Evolutionary conservation across 2,888 invertebrate genomes (phyloP), one percentile per base, ranked within the genome.

Genomic region (Drosophila affinis): DNA sequence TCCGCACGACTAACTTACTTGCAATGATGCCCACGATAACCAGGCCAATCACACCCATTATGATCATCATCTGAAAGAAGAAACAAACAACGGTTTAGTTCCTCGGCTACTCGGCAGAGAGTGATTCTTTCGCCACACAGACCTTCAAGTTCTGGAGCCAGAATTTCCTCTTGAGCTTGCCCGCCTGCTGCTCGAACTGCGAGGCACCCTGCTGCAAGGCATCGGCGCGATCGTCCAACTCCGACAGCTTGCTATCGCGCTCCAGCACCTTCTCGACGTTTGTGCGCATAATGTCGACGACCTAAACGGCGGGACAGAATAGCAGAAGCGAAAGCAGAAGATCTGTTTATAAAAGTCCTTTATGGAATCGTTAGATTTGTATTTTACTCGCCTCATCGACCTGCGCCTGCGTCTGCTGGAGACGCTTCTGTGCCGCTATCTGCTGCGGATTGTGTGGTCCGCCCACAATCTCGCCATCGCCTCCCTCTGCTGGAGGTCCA

Each of bases 241-340:
- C 98, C 44, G 98, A 97, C 78, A 99, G 93, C 92, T 98, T 98
- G 90, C 97, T 96, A 94, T 99, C 98, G 91, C 98, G 94, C 93
- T 98, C 98, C 79, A 99, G 93, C 21, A 99, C 98, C 92, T 98
- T 98, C 91, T 98, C 98, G 57, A 98, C 98, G 92, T 98, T 99
- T 62, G 96, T 95, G 93, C 97, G 95, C 98, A 98, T 98, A 77
- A 99, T 98, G 80, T 96, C 97, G 72, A 97, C 97, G 76, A 97
- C 97, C 95, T 91, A n/a, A 2, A 9, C 2, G 47, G 14, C 18
- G 18, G 9, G 6, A n/a, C 29, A 29, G 18, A 14, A 6, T 7
- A 27, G 17, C 9, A 44, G n/a, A 7, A 55, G 7, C 7, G 9
- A 9, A 27, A 27, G 29, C 29, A 29, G 29, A 29, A 21, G 29